Evolutionary conservation across 2,888 invertebrate genomes (phyloP).

Genomic region (Neelides folsomi): DNA sequence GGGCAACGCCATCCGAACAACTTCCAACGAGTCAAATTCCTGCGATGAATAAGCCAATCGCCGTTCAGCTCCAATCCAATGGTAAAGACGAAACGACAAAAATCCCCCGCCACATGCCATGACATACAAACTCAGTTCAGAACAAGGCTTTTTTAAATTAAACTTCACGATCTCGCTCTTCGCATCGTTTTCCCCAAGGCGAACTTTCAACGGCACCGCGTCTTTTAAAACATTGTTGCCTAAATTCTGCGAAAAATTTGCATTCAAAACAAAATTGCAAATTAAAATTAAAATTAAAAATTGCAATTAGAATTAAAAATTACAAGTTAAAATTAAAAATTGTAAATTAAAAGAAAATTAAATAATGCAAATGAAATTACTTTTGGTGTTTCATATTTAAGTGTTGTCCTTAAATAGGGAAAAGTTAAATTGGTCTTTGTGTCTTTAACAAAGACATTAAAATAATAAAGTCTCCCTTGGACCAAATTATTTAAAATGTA

Average conservation of each 20-base stretch:
- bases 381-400: constrained; percentile 36
- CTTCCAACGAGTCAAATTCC: constrained; percentile 22
- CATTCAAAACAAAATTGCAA: background rate
- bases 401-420: constrained; percentile 40
- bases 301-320: too few species aligned
- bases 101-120: constrained; percentile 44
- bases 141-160: constrained; percentile 30
- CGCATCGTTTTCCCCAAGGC: background rate
- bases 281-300: background rate
- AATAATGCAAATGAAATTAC: too few species aligned
- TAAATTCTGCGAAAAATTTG: background rate
- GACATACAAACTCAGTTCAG: constrained; percentile 39
- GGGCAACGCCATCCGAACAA: constrained; percentile 24
- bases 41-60: constrained; percentile 14
- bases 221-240: too few species aligned
- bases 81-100: constrained; percentile 22
- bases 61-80: constrained; percentile 14
- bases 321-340: background rate
- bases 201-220: too few species aligned
- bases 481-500: constrained; percentile 41
- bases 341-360: background rate
- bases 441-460: constrained; percentile 46
- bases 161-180: constrained; percentile 23
- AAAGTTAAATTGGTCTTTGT: constrained; percentile 42
- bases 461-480: constrained; percentile 42